Conservation (phyloP, 2,888 invertebrate genomes). For the Eustalomyia histrio region DNA sequence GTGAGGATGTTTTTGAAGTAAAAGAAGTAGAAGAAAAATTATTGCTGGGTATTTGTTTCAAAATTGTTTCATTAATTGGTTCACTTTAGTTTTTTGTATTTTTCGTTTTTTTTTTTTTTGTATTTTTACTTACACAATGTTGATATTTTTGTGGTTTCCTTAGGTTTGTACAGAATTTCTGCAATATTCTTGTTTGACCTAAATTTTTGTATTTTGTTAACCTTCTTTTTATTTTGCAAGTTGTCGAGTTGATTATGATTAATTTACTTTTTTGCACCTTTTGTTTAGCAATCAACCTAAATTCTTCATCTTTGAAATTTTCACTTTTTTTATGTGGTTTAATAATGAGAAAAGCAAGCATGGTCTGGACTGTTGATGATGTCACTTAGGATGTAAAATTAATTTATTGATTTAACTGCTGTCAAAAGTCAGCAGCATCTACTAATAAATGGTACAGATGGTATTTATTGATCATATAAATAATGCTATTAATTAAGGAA, state of each 20-base stretch:
- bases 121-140: slow-evolving; percentile 3
- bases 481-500: too few relatives aligned
- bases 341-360: slow-evolving; percentile 17
- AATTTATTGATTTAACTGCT: slow-evolving; percentile 42
- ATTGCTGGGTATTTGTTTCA: slow-evolving; percentile 14
- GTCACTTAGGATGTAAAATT: slow-evolving; percentile 1
- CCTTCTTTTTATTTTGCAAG: slow-evolving; percentile 8
- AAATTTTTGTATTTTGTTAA: slow-evolving; percentile 28
- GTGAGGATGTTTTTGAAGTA: neutral
- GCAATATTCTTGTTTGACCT: slow-evolving; percentile 48
- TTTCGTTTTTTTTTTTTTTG: slow-evolving; percentile 3
- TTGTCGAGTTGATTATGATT: slow-evolving; percentile 59
- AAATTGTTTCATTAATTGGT: slow-evolving; percentile 55
- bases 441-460: neutral
- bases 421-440: neutral
- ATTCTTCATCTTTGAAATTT: slow-evolving; percentile 7
- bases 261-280: slow-evolving; percentile 54
- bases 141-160: slow-evolving; percentile 39
- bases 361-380: neutral
- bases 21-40: neutral
- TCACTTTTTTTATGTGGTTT: slow-evolving; percentile 22
- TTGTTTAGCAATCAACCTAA: slow-evolving; percentile 34
- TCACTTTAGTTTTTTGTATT: slow-evolving; percentile 20
- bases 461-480: too few relatives aligned
- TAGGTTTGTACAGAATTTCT: neutral